phyloP scores from a whole-genome alignment of 2,113 vertebrate species.

The Erythrocercus mccallii region DNA sequence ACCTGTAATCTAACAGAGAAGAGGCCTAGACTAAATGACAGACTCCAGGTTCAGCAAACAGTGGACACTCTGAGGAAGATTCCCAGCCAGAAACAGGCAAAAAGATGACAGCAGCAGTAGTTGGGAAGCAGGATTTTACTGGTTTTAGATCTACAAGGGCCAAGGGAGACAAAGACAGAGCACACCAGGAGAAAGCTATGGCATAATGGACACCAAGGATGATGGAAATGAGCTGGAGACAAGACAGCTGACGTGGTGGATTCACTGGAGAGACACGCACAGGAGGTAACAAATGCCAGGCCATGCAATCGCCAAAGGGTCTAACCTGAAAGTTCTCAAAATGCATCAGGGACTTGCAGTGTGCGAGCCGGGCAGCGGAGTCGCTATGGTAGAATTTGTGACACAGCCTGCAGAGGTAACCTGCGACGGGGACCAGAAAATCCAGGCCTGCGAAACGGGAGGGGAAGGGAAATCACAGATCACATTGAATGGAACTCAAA shows the following conservation, averaged over 20 bases:
- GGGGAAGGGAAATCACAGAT: conserved; percentile 68
- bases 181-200: conserved; percentile 35
- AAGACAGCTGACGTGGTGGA: not conserved
- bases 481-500: conserved; percentile 69
- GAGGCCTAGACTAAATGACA: conserved; percentile 17
- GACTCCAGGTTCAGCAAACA: conserved; percentile 59
- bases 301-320: conserved; percentile 70
- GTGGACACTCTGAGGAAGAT: conserved; percentile 52
- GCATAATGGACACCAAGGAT: not conserved
- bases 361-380: conserved; percentile 81
- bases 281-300: conserved; percentile 52
- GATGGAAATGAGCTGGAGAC: conserved; percentile 12
- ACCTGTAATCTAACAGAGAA: conserved; percentile 8
- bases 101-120: conserved; percentile 32
- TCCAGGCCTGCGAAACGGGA: conserved; percentile 81
- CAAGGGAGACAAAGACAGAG: conserved; percentile 38
- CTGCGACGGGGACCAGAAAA: conserved; percentile 90
- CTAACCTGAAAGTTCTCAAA: conserved; percentile 94
- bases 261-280: not conserved
- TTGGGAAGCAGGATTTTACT: conserved; percentile 22
- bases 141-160: conserved; percentile 11
- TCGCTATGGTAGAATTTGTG: conserved; percentile 92
- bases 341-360: conserved; percentile 93
- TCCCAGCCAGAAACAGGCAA: conserved; percentile 39
- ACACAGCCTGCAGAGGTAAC: conserved; percentile 92